Evolutionary conservation across 2,113 vertebrate species (phyloP).

Genomic region (Mionectes macconnelli): DNA sequence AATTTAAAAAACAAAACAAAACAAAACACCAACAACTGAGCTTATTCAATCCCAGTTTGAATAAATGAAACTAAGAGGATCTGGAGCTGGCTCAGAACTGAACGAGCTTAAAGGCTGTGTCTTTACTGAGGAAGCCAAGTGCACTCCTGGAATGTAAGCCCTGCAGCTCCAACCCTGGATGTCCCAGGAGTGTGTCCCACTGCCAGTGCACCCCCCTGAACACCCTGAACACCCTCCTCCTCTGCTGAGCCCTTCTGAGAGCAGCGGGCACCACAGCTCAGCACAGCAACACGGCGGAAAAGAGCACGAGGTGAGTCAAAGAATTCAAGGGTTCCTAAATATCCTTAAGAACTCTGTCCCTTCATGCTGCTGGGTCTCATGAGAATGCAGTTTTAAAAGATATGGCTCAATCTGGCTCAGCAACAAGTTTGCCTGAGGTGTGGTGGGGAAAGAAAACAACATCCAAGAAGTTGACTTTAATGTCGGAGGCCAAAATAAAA

Average conservation of each 20-base stretch:
- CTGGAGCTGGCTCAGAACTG: neutral
- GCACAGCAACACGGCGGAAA: neutral
- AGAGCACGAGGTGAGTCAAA: neutral
- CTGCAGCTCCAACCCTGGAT: neutral
- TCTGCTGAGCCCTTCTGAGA: neutral
- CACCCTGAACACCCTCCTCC: neutral
- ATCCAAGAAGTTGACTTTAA: neutral
- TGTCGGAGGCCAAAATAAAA: neutral
- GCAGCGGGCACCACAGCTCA: neutral
- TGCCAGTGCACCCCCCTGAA: rapidly evolving
- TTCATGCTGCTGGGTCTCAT: neutral
- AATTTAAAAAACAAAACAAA: neutral
- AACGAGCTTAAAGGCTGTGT: neutral
- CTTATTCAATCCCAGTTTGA: neutral
- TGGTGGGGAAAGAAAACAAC: neutral
- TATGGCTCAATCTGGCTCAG: neutral
- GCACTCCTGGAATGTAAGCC: neutral
- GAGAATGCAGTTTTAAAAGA: neutral
- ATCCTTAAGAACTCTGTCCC: neutral
- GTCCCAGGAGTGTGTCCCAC: neutral
- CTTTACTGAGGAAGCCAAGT: neutral
- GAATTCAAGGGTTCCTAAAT: neutral
- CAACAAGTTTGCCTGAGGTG: neutral
- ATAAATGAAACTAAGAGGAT: neutral
- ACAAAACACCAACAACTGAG: too few species aligned